Conservation (phyloP, 1,140 invertebrate genomes). For the Protaetia brevitarsis region DNA sequence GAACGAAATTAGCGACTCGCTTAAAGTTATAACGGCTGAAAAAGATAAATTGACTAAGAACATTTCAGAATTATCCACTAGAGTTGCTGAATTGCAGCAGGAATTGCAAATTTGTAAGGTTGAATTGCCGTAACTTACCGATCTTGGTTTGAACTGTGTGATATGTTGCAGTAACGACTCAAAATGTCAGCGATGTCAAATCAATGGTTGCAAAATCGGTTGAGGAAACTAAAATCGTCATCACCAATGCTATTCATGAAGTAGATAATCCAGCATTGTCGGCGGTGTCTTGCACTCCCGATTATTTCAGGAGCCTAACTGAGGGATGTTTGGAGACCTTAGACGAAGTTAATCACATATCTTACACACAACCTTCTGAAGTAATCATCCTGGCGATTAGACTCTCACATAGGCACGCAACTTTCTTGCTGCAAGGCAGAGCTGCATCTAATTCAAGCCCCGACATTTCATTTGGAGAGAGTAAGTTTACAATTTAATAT, state of each 20-base stretch:
- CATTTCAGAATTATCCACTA: conserved; percentile 43
- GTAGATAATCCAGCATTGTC: conserved; percentile 69
- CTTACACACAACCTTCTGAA: conserved; percentile 28
- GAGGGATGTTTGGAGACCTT: conserved; percentile 46
- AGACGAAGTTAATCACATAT: conserved; percentile 33
- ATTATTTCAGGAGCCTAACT: conserved; percentile 57
- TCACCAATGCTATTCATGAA: conserved; percentile 61
- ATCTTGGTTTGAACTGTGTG: too few species aligned
- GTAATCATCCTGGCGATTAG: conserved; percentile 33
- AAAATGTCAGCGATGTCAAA: conserved; percentile 4
- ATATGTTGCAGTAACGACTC: not conserved
- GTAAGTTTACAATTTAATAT: conserved; percentile 51
- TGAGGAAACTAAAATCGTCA: conserved; percentile 57
- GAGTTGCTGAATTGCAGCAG: conserved; percentile 40
- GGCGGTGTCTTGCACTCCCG: conserved; percentile 66
- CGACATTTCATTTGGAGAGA: conserved; percentile 69
- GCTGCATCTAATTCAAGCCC: conserved; percentile 69
- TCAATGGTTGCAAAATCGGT: conserved; percentile 45
- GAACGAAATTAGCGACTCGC: conserved; percentile 34
- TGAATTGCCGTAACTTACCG: too few species aligned
- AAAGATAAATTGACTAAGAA: conserved; percentile 44
- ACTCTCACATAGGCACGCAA: conserved; percentile 54
- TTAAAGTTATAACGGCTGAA: conserved; percentile 44
- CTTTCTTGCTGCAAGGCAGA: conserved; percentile 65
- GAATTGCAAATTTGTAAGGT: not conserved